These are phyloP conservation scores for Sorex araneus DNA, from an alignment of 2,113 vertebrate genomes.

Conservation along the genomic window DNA sequence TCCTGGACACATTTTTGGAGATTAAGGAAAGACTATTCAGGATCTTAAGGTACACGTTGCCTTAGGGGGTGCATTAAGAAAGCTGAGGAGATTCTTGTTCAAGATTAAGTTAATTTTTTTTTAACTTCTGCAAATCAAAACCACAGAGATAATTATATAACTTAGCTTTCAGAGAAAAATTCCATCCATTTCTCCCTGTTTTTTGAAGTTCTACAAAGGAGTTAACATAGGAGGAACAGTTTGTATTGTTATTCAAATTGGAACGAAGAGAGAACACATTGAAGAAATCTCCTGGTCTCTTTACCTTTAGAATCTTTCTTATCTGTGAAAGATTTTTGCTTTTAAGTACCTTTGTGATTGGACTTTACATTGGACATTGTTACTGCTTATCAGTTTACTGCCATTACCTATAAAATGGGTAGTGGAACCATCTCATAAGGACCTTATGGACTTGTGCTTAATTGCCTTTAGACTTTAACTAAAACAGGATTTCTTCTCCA, in stretches of 20 bases:
- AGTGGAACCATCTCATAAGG: background rate
- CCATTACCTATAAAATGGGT: background rate
- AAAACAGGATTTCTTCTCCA: background rate
- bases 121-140: background rate
- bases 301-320: conserved; percentile 19
- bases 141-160: background rate
- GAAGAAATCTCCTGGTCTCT: background rate
- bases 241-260: background rate
- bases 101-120: background rate
- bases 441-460: background rate
- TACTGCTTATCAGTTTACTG: background rate
- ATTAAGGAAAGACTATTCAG: background rate
- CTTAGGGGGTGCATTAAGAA: background rate
- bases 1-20: conserved; percentile 3
- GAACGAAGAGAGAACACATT: background rate
- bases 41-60: background rate
- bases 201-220: background rate
- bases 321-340: background rate
- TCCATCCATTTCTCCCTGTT: background rate
- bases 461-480: background rate
- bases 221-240: background rate
- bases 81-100: background rate
- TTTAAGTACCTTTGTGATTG: background rate
- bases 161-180: background rate
- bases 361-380: background rate